Evolutionary conservation across 2,888 invertebrate species (phyloP), one percentile per base, ranked within the genome.

Genomic region (Plusia festucae): DNA sequence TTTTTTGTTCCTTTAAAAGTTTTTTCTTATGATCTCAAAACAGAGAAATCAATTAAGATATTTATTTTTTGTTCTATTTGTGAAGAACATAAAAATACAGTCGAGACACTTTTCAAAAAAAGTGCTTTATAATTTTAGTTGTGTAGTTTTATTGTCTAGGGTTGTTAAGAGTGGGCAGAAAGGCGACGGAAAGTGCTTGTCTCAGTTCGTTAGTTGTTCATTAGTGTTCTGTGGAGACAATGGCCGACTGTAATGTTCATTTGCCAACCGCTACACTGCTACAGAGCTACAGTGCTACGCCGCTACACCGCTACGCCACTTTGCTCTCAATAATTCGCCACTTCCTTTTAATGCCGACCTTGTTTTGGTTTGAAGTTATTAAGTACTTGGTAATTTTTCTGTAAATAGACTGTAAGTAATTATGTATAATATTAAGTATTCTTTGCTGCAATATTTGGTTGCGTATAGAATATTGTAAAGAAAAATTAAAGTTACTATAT

Each of bases 171-270:
- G 58, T 58, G 59, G 46, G 53, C 60, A 77, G 71, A 72, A 80
- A 79, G 71, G 68, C 77, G 62, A 74, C 65, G 72, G 66, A 78
- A 80, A 84, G 76, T 77, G 82, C 78, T 75, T 79, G 78, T 81
- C 81, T 81, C 82, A 80, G 82, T 83, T 88, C 84, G 85, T 88
- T 88, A 87, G 84, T 76, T 79, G 84, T 87, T 86, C 86, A 86
- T 87, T 88, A 86, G 78, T 76, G 76, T 73, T 74, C 69, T 76
- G 68, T 60, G 66, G 78, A 83, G 85, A 86, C 85, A 85, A 83
- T 83, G 67, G 73, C 65, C 66, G 61, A 65, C 71, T 77, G 77
- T 82, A 82, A 82, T 79, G 79, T 79, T 77, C 79, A 82, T 81
- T 82, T 82, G 60, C 73, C 68, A 65, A 67, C 78, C 68, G 69